Evolutionary conservation across 2,888 invertebrate genomes (phyloP).

Genomic region (Lasius platythorax): DNA sequence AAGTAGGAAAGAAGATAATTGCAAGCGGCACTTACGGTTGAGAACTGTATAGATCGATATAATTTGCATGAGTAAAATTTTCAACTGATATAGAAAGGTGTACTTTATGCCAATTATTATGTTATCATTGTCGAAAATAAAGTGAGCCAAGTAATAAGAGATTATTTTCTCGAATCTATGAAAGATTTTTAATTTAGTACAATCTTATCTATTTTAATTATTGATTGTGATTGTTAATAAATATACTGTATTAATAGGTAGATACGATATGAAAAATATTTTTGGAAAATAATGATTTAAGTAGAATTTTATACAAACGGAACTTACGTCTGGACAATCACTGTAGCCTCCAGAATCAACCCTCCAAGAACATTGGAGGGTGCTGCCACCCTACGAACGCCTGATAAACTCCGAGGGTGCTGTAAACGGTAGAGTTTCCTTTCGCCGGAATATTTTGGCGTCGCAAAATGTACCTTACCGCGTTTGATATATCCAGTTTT

Average conservation of each 20-base stretch:
- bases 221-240: not conserved
- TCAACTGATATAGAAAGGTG: not conserved
- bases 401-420: slow-evolving; percentile 75
- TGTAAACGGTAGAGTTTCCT: slow-evolving; percentile 67
- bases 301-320: not conserved
- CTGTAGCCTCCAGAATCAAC: not conserved
- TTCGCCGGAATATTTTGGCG: slow-evolving; percentile 64
- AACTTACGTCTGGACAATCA: slow-evolving; percentile 34
- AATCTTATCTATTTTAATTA: not conserved
- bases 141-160: not conserved
- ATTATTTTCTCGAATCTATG: not conserved
- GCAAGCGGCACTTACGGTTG: not conserved
- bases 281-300: slow-evolving; percentile 5
- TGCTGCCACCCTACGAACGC: slow-evolving; percentile 82
- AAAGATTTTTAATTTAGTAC: not conserved
- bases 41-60: not conserved
- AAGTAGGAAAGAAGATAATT: not conserved
- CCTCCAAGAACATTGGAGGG: slow-evolving; percentile 72
- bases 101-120: not conserved
- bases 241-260: not conserved
- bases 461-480: slow-evolving; percentile 65
- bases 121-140: not conserved
- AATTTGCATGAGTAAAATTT: not conserved
- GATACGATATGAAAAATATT: slow-evolving; percentile 18
- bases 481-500: slow-evolving; percentile 56